Evolutionary conservation across 1,140 invertebrate species (phyloP), one percentile per base, ranked within the genome.

Genomic region (Copidosoma floridanum): DNA sequence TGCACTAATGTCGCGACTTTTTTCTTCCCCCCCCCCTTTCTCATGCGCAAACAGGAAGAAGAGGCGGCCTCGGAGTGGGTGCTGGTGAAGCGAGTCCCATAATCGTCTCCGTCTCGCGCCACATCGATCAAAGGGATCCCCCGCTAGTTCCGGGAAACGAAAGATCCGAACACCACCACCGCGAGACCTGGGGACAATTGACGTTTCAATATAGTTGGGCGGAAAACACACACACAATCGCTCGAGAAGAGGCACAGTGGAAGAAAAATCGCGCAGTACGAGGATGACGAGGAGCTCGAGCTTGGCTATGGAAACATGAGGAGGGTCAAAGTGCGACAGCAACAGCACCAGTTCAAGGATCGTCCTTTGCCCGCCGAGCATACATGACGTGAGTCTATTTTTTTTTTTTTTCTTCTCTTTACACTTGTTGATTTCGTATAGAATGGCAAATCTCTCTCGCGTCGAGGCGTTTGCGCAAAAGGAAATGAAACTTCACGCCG

Each of bases 351-450:
- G 60, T 65, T 50, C 66, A 62, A 72, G 62, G 64, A 71, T 66
- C 66, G 63, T 68, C 57, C 66, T 66, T 68, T 67, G 69, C 68
- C 64, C 63, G 61, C 68, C 70, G 69, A 72, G 71, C 68, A 80
- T 80, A 78, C 76, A 78, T 80, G 76, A 80, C 75, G 78, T 80
- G 67, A 80, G 78, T 75, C 27, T 61, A 44, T 57, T 40, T 50
- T 27, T 47, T 53, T 51, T 56, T 29, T 43, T 56, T 20, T 14
- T 41, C 29, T 32, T 12, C 29, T 12, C 29, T 32, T 32, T 12
- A 8, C 12, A 8, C 29, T 20, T 35, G 16, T 35, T 32, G 20
- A 48, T 26, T 18, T 48, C 26, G 14, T 35, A 8, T 35, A 14
- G 32, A 35, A n/a, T n/a, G n/a, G n/a, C n/a, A n/a, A n/a, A 8